Conservation (phyloP, 2,797 vertebrate species). For the Alcedo atthis region DNA sequence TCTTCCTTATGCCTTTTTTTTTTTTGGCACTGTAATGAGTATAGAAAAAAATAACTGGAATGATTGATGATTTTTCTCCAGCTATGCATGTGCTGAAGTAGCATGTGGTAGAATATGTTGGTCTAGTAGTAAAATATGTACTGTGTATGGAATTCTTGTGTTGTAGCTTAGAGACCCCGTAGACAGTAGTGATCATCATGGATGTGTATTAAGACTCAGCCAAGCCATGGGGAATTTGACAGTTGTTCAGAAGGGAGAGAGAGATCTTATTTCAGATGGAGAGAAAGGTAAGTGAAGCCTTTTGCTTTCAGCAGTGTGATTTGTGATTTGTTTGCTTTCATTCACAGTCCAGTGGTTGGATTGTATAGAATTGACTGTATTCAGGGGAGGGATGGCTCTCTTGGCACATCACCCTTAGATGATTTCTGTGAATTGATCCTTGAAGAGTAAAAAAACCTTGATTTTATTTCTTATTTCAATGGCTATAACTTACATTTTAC, state of each 20-base stretch:
- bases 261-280: conserved; percentile 93
- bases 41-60: not conserved
- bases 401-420: not conserved
- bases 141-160: conserved; percentile 42
- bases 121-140: conserved; percentile 20
- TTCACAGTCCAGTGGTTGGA: not conserved
- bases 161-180: conserved; percentile 86
- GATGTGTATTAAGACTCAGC: conserved; percentile 88
- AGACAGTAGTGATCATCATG: conserved; percentile 83
- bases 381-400: not conserved
- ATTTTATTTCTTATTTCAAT: not conserved
- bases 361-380: not conserved
- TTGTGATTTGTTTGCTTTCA: not conserved
- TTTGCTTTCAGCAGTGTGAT: not conserved
- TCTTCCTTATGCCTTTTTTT: not conserved
- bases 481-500: not conserved
- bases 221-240: conserved; percentile 94
- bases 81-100: not conserved
- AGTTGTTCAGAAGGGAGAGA: conserved; percentile 92
- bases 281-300: conserved; percentile 84
- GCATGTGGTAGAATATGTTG: not conserved
- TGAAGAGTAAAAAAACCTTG: not conserved
- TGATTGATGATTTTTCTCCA: not conserved
- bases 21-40: not conserved
- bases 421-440: not conserved